A percentile compares a stretch with the other conserved stretches of the same genome.
Conservation (phyloP, 2,113 vertebrate species). For the Thomomys bottae region DNA sequence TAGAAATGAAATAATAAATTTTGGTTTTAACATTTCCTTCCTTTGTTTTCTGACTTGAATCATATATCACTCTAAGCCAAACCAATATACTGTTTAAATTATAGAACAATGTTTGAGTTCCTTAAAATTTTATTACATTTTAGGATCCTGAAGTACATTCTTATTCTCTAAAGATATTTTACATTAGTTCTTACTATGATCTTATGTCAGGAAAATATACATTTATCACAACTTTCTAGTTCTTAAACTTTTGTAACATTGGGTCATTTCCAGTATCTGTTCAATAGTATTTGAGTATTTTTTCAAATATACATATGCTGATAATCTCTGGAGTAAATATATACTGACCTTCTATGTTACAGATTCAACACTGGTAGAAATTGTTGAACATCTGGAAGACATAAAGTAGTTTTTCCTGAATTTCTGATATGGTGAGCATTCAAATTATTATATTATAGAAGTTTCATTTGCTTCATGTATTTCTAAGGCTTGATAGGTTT, state of each 20-base stretch:
- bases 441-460: not conserved
- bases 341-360: not conserved
- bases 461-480: not conserved
- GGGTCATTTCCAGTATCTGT: not conserved
- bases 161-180: not conserved
- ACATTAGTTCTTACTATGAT: not conserved
- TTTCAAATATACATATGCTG: not conserved
- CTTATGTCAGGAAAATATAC: not conserved
- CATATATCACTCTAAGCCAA: not conserved
- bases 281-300: not conserved
- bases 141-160: not conserved
- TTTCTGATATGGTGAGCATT: not conserved
- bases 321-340: not conserved
- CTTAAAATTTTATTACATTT: slow-evolving; percentile 3
- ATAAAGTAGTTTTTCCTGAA: not conserved
- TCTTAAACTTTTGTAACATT: not conserved
- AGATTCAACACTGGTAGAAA: not conserved
- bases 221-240: not conserved
- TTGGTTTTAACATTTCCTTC: slow-evolving; percentile 9
- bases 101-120: not conserved
- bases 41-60: not conserved
- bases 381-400: too few relatives aligned
- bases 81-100: not conserved
- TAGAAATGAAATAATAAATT: slow-evolving; percentile 25
- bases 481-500: not conserved